A percentile compares a stretch with the other conserved stretches of the same genome.
phyloP scores from a whole-genome alignment of 2,113 vertebrate genomes.

The Oceanites oceanicus region DNA sequence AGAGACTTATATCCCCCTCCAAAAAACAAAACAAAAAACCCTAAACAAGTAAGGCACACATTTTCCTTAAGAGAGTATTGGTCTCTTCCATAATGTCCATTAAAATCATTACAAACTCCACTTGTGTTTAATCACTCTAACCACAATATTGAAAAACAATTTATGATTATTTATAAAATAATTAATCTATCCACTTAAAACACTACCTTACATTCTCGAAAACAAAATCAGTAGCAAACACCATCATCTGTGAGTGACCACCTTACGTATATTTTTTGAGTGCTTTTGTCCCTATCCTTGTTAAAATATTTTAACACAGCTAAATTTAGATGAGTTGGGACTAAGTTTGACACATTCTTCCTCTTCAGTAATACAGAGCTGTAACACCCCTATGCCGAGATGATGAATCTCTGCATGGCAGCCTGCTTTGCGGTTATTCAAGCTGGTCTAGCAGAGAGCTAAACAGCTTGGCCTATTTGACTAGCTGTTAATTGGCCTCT shows the following conservation, averaged over 20 bases:
- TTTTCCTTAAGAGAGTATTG: background rate
- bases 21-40: background rate
- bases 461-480: slow-evolving; percentile 55
- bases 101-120: background rate
- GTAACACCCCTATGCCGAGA: background rate
- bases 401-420: background rate
- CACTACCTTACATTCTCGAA: background rate
- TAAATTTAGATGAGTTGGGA: background rate
- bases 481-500: slow-evolving; percentile 57
- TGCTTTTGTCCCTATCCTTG: background rate
- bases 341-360: background rate
- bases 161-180: background rate
- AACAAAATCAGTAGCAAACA: background rate
- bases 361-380: background rate
- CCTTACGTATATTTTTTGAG: background rate
- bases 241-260: slow-evolving; percentile 29
- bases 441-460: slow-evolving; percentile 32
- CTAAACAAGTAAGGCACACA: background rate
- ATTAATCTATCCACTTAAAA: background rate
- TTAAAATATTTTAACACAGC: background rate
- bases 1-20: background rate
- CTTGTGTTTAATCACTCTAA: background rate
- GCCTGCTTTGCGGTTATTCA: slow-evolving; percentile 11
- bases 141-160: background rate
- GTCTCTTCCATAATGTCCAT: background rate